These are phyloP conservation scores for Smithornis capensis DNA, from an alignment of 2,113 vertebrate genomes.

Conservation along the genomic window DNA sequence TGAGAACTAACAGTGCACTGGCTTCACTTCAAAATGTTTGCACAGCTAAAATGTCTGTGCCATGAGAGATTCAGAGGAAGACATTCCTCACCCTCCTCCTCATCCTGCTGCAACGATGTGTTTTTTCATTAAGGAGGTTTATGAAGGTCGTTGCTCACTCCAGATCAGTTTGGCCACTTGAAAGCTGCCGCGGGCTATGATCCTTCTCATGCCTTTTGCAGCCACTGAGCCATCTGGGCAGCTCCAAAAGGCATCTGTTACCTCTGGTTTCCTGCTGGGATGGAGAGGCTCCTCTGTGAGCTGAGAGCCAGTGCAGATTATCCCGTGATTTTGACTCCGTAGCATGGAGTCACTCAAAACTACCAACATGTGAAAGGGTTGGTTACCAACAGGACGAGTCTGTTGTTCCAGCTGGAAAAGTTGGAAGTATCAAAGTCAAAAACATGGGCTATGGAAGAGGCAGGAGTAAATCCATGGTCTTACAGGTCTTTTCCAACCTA, in stretches of 20 bases:
- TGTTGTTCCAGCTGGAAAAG: neutral
- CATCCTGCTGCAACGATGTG: neutral
- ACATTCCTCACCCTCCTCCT: neutral
- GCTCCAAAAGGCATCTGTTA: slow-evolving; percentile 28
- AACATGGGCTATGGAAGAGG: neutral
- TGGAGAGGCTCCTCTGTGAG: neutral
- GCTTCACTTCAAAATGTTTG: neutral
- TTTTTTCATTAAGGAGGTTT: neutral
- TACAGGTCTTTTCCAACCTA: neutral
- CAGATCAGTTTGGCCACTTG: neutral
- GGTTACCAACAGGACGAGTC: neutral
- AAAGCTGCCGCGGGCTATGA: neutral
- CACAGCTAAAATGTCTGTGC: neutral
- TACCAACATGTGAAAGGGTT: neutral
- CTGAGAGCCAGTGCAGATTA: neutral
- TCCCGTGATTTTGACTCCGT: neutral
- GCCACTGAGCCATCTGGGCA: slow-evolving; percentile 36
- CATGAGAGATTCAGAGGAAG: neutral
- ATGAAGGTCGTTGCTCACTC: neutral
- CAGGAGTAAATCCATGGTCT: neutral
- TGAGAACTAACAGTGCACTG: neutral
- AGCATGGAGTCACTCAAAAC: no score
- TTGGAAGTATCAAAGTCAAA: neutral
- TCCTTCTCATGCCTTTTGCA: neutral
- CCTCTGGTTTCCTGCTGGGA: neutral